Conservation (phyloP, 1,140 invertebrate species). For the Lysiphlebus fabarum region DNA sequence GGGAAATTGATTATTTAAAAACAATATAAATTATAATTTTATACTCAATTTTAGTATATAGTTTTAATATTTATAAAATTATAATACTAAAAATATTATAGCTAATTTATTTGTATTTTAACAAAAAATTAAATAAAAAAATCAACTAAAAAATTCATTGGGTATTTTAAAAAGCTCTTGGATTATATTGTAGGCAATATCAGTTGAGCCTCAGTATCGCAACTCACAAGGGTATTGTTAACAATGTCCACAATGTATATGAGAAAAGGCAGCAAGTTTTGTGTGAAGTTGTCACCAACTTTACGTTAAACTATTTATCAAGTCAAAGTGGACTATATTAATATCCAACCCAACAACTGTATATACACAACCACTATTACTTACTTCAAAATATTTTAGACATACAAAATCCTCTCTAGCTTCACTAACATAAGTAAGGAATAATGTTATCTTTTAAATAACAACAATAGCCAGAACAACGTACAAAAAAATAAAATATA, state of each 20-base stretch:
- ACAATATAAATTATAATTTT: conserved; percentile 14
- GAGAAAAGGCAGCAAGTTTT: conserved; percentile 10
- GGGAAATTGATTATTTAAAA: conserved; percentile 5
- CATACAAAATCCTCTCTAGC: no score
- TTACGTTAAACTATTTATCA: conserved; percentile 38
- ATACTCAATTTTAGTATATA: conserved; percentile 1
- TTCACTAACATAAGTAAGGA: no score
- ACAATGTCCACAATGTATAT: conserved; percentile 32
- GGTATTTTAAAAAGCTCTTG: no score
- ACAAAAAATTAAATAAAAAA: no score
- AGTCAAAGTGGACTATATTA: conserved; percentile 34
- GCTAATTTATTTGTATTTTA: no score
- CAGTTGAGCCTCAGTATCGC: background rate
- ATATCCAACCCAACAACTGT: conserved; percentile 23
- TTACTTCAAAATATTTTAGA: no score
- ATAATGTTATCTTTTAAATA: no score
- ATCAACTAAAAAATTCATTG: no score
- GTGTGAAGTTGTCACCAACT: conserved; percentile 30
- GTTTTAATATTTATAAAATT: background rate
- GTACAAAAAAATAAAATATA: no score
- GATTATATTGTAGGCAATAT: no score
- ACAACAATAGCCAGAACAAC: no score
- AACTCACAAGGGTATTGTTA: conserved; percentile 29
- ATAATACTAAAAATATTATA: no score
- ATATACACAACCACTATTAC: conserved; percentile 2